Percentiles rank a stretch among this genome's conserved stretches.
These are phyloP conservation scores for Gnathonemus echidnorhynchus DNA, from an alignment of 2,113 vertebrate genomes.

Conservation along the genomic window DNA sequence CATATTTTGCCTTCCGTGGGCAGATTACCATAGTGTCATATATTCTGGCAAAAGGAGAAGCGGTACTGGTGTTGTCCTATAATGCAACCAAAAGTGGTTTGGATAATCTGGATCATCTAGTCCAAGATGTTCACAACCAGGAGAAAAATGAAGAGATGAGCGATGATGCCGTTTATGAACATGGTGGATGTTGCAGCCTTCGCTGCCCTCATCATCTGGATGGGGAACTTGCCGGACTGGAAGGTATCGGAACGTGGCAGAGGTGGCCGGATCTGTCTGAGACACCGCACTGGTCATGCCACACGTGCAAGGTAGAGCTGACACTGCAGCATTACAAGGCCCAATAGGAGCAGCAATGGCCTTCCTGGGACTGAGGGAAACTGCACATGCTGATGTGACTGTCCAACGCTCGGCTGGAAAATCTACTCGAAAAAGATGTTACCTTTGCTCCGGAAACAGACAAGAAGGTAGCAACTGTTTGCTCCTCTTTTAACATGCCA, in stretches of 20 bases:
- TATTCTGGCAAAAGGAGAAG: background rate
- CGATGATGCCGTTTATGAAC: background rate
- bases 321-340: background rate
- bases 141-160: background rate
- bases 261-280: background rate
- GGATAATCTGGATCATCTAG: background rate
- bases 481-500: background rate
- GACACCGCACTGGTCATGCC: background rate
- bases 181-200: constrained; percentile 4
- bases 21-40: constrained; percentile 1
- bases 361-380: background rate
- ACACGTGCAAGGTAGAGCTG: constrained; percentile 10
- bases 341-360: background rate
- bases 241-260: background rate
- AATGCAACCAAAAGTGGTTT: background rate
- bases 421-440: background rate
- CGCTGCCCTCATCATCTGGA: constrained; percentile 8
- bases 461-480: background rate
- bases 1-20: background rate
- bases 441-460: background rate
- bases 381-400: background rate
- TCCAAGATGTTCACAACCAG: background rate
- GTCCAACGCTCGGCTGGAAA: background rate
- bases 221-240: background rate
- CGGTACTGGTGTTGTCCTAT: background rate